Base-by-base conservation (phyloP, 2,888 invertebrate genomes). In the Heliconius hortense region DNA sequence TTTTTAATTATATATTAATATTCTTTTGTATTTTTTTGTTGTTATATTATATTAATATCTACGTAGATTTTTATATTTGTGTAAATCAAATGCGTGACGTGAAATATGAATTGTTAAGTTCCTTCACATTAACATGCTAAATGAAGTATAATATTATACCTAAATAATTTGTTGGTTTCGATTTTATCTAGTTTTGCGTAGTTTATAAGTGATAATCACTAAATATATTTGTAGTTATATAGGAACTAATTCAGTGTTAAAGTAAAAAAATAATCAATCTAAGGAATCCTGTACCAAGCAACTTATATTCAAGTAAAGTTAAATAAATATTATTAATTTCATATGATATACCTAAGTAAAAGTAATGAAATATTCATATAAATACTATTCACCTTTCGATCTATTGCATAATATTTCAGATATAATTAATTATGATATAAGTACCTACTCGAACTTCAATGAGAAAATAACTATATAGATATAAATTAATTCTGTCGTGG, bases 331-430 rank as follows among this genome's bases (percentile, higher is more conserved):
- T 10, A 35, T 4, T 18, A n/a, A 35, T n/a, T 64, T 35, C 35
- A n/a, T 31, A 31, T n/a, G 8, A 31, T 35, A 35, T n/a, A 60
- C 13, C 4, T 26, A 60, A 13, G 24, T n/a, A 60, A 26, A 60
- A 60, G 15, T 26, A 60, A 64, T n/a, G 11, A 39, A 64, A 64
- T 64, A 35, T 64, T 64, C 64, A 66, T 66, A 66, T 24, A 66
- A 39, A 13, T 66, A 66, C n/a, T 26, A 15, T 24, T 24, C 66
- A 66, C 66, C 66, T 66, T 66, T 43, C 39, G 66, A 66, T 43
- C 66, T 66, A 66, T 66, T 66, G 66, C 66, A 66, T 66, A 66
- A 66, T 66, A 43, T 66, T 66, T 66, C 7, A 24, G 15, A 48
- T 48, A 18, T 48, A 18, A 64, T 35, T 62, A 56, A 56, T 56